A percentile compares a stretch with the other conserved stretches of the same genome.
phyloP scores from a whole-genome alignment of 2,888 invertebrate genomes.

The Patella pellucida region DNA sequence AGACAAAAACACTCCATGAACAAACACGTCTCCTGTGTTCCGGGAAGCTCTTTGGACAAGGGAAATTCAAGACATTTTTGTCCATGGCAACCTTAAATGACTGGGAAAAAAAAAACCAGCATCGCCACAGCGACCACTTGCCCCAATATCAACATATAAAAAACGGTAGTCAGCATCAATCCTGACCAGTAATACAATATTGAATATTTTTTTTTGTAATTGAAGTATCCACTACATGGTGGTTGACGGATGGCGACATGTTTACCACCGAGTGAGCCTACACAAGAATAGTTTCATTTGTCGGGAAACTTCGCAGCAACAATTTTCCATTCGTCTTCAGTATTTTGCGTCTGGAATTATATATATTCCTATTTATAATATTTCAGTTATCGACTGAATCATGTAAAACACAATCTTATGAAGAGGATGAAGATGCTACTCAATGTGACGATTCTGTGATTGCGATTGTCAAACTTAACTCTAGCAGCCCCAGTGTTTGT shows the following conservation, averaged over 20 bases:
- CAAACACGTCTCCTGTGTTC: no score
- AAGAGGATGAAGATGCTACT: no score
- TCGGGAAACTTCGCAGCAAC: constrained; percentile 13
- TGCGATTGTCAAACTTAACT: no score
- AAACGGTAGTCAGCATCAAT: constrained; percentile 29
- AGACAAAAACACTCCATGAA: no score
- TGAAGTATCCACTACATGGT: constrained; percentile 21
- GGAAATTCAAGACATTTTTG: constrained; percentile 23
- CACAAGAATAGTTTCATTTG: constrained; percentile 17
- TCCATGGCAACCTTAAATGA: constrained; percentile 21
- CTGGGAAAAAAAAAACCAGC: constrained; percentile 24
- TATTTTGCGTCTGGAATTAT: constrained; percentile 10
- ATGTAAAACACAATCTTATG: no score
- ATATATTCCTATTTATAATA: background rate
- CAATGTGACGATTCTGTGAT: no score
- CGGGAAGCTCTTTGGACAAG: background rate
- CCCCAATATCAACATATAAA: constrained; percentile 29
- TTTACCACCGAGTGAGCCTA: constrained; percentile 20
- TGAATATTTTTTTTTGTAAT: constrained; percentile 28
- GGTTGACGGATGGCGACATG: constrained; percentile 14
- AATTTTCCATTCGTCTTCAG: constrained; percentile 15
- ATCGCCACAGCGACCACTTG: constrained; percentile 28
- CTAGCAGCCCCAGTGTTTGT: background rate
- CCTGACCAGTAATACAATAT: constrained; percentile 22
- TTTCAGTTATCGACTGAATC: no score